Percentiles rank a stretch among this genome's conserved stretches.
Conservation (phyloP, 2,888 invertebrate genomes). For the Hypsopygia costalis region DNA sequence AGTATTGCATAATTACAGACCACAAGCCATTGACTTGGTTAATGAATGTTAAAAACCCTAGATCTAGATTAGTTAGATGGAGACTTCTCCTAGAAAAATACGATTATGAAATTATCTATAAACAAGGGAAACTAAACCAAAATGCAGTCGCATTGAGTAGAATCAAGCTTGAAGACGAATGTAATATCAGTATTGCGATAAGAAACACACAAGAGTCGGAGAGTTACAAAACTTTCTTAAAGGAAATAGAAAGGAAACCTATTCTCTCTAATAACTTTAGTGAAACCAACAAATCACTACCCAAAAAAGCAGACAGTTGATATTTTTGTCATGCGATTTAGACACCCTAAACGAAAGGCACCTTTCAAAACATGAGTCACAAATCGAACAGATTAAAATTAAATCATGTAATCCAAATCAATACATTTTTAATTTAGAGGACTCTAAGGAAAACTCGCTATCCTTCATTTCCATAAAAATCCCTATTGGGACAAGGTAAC, state of each 20-base stretch:
- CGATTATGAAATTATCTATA: constrained; percentile 15
- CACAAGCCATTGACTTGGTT: constrained; percentile 6
- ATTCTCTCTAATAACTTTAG: constrained; percentile 12
- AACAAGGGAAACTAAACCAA: constrained; percentile 16
- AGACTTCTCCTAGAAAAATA: constrained; percentile 15
- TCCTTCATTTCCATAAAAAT: too few species aligned
- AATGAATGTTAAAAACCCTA: constrained; percentile 11
- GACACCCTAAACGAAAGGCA: constrained; percentile 6
- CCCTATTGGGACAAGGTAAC: constrained; percentile 21
- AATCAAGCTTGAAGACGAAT: constrained; percentile 5
- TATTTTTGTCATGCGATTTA: constrained; percentile 11
- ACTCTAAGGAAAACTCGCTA: too few species aligned
- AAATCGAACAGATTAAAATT: constrained; percentile 1
- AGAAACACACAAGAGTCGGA: constrained; percentile 10
- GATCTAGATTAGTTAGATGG: constrained; percentile 15
- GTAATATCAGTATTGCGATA: constrained; percentile 2
- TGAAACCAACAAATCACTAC: constrained; percentile 5
- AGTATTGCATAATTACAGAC: constrained; percentile 2
- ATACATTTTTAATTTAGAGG: too few species aligned
- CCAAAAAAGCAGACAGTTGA: constrained; percentile 6
- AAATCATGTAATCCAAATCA: constrained; percentile 1
- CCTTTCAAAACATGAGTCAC: constrained; percentile 2
- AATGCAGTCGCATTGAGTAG: constrained; percentile 18
- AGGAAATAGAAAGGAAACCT: constrained; percentile 17
- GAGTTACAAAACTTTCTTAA: constrained; percentile 14